Evolutionary conservation across 2,888 invertebrate species (phyloP), one percentile per base, ranked within the genome.

Genomic region (Eumacrocentrus americanus): DNA sequence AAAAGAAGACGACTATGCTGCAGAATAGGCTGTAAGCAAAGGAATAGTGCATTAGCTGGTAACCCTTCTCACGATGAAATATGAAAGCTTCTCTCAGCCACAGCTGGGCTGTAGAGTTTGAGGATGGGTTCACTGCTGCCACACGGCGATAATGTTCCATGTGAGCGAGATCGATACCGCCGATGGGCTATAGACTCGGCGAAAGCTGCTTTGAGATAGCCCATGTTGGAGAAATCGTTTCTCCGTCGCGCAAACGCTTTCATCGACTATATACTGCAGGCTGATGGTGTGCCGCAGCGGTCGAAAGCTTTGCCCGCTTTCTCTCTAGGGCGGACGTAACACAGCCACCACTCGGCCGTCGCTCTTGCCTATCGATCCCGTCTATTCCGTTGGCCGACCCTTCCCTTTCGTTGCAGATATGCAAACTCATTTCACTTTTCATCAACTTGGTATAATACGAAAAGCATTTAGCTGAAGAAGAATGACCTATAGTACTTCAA

Each of bases 91-190:
- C 66, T 70, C 66, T 69, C 67, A 58, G 68, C 68, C 67, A 68
- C 72, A 72, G 73, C 69, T 72, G 67, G 72, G 66, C 69, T n/a
- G n/a, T n/a, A 59, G 67, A 72, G 72, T 74, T 74, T 70, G 69
- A 74, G 70, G 71, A 68, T 68, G 71, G 66, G n/a, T 65, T 67
- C 68, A 62, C 62, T 55, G 57, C 52, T 59, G 51, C 50, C 55
- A 51, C 48, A 59, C 62, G 46, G 52, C 58, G 40, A 40, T 53
- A 23, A 53, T 53, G 25, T 40, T 40, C 11, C 16, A 40, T 37
- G 7, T 16, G 56, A 66, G 58, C n/a, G n/a, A n/a, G n/a, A 66
- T 66, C 63, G 64, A 63, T 66, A 61, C 20, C 46, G 46, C 46
- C 42, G 20, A 62, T 58, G 23, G 58, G 59, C 63, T 65, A 67